A percentile compares a stretch with the other conserved stretches of the same genome.
Evolutionary conservation across 2,113 vertebrate genomes (phyloP).

Genomic region (Scomber colias): DNA sequence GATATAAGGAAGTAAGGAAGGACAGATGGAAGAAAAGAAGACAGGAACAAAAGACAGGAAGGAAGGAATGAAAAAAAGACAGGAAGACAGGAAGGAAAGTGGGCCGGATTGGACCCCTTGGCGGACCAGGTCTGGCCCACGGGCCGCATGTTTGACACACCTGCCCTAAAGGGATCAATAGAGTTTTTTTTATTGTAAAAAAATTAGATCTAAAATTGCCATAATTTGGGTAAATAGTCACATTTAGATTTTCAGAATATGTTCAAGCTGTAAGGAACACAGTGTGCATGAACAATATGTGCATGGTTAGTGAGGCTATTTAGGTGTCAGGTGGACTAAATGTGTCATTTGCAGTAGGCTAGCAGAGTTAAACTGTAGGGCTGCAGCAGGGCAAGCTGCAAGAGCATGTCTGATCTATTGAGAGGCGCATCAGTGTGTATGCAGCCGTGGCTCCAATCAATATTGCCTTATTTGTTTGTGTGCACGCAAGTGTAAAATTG

Average conservation of each 20-base stretch:
- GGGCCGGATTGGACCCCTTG: too few species aligned
- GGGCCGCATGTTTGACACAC: too few species aligned
- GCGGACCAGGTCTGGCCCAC: too few species aligned
- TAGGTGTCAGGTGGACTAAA: conserved; percentile 75
- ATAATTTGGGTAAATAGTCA: conserved; percentile 46
- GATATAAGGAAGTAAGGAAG: too few species aligned
- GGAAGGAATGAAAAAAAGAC: too few species aligned
- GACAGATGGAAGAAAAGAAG: too few species aligned
- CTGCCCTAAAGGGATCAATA: conserved; percentile 33
- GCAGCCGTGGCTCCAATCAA: conserved; percentile 74
- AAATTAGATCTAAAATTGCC: conserved; percentile 24
- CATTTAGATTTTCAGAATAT: conserved; percentile 13
- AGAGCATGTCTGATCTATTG: conserved; percentile 80
- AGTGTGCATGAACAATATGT: conserved; percentile 27
- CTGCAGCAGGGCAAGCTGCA: conserved; percentile 69
- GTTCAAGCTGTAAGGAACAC: conserved; percentile 26
- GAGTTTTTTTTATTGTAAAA: conserved; percentile 35
- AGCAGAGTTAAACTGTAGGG: conserved; percentile 74
- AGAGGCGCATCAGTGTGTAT: conserved; percentile 74
- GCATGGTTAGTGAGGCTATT: conserved; percentile 40
- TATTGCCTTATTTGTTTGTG: conserved; percentile 81
- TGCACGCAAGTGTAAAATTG: conserved; percentile 78
- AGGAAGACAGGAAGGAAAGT: too few species aligned
- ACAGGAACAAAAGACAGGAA: too few species aligned
- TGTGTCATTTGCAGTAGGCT: conserved; percentile 63